Base-by-base conservation (phyloP, 2,888 invertebrate species). In the Aquatica leii region DNA sequence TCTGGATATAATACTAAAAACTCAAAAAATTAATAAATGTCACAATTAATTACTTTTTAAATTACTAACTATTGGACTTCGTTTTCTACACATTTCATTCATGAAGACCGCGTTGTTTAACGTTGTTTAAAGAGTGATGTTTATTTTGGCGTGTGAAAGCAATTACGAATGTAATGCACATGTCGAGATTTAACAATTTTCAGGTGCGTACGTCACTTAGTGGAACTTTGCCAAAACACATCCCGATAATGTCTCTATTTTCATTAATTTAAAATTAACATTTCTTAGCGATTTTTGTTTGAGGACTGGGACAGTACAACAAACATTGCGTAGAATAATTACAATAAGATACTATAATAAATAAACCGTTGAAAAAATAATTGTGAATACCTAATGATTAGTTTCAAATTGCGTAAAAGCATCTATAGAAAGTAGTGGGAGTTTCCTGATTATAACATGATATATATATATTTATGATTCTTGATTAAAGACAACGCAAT, bases 61-160 rank as follows among this genome's bases (percentile, higher is more conserved):
- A n/a, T n/a, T n/a, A n/a, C n/a, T n/a, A n/a, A n/a, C n/a, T n/a
- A n/a, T n/a, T n/a, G n/a, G n/a, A n/a, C n/a, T n/a, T n/a, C n/a
- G 24, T 24, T 14, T 15, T 14, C 31, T 50, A 20, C 24, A 21
- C 14, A 31, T 50, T 50, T 15, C 24, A 50, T 34, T 50, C 50
- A 34, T 34, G 24, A 50, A 49, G 24, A 58, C 31, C 37, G 37
- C 18, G 46, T 46, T 18, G 18, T 18, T 46, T 46, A 18, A 46
- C n/a, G 20, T 43, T 43, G 43, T 46, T 46, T 46, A 46, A 46
- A 46, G 43, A 15, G 8, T 14, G 5, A 0, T 58, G 50, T 58
- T 58, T 58, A 41, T 35, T 58, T 58, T 58, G 57, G 50, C 57
- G 37, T 50, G 54, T 15, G 18, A 54, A 24, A 54, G 54, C 54